Evolutionary conservation across 1,140 invertebrate genomes (phyloP).

Genomic region (Cyclina sinensis): DNA sequence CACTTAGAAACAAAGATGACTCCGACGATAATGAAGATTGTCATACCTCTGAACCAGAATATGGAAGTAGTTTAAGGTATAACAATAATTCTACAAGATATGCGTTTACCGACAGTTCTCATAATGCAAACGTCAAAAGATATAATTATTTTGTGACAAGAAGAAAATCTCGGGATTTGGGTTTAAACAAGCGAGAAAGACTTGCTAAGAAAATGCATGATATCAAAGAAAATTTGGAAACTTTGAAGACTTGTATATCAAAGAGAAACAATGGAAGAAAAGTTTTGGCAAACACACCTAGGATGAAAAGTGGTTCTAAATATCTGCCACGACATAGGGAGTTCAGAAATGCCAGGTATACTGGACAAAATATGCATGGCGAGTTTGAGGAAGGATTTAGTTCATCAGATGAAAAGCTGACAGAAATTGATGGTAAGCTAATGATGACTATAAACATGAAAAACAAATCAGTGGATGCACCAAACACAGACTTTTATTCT

Average conservation of each 20-base stretch:
- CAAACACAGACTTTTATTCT: background rate
- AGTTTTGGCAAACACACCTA: too few species aligned
- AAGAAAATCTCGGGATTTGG: too few species aligned
- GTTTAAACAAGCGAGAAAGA: background rate
- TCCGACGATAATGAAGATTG: background rate
- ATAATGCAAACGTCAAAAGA: background rate
- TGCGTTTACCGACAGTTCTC: background rate
- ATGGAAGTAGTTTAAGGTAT: background rate
- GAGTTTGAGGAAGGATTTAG: background rate
- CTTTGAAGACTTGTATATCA: background rate
- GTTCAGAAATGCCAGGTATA: too few species aligned
- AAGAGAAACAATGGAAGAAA: background rate
- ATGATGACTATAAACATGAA: background rate
- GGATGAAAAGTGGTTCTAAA: too few species aligned
- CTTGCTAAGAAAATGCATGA: background rate
- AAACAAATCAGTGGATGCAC: background rate
- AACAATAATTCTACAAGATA: background rate
- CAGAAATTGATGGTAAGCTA: background rate
- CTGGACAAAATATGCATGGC: too few species aligned
- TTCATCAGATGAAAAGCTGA: background rate
- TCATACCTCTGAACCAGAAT: background rate
- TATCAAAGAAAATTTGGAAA: background rate
- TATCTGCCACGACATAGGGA: too few species aligned
- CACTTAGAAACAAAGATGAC: too few species aligned
- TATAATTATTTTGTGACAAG: background rate